Evolutionary conservation across 2,888 invertebrate species (phyloP), one percentile per base, ranked within the genome.

Genomic region (Zelleria hepariella): DNA sequence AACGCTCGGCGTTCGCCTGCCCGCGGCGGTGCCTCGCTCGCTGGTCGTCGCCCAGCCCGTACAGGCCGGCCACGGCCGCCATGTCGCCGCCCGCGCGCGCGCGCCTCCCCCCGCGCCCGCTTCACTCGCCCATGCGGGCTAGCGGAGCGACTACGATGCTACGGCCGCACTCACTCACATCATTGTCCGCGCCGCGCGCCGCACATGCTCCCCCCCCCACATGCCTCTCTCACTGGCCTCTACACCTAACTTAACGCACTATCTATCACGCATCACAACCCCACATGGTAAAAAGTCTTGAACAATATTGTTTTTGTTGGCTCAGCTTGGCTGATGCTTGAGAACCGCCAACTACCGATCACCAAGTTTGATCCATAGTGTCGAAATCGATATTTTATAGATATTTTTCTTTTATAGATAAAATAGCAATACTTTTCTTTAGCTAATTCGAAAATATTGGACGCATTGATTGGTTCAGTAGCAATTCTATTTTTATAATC

Each of bases 31-130:
- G 86, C 57, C 88, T 70, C 61, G 86, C 81, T 57, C 94, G 91
- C 74, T 90, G 89, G 77, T 94, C 94, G 82, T 94, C 94, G 74
- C 94, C 93, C 75, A 94, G 91, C 71, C 94, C 94, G 78, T 94
- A 94, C 62, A 94, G 91, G 75, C 94, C 94, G 71, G 94, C 94
- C 77, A 94, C 94, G 67, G 94, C 94, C 74, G 94, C 94, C 94
- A 94, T 94, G 60, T 65, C 78, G 72, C 77, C 67, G 73, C 71
- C 66, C 25, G 63, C 66, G 63, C 72, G 80, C 74, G 78, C 71
- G 66, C 67, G 73, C 72, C 72, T 71, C 66, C 67, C 68, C 48
- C 42, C 56, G 49, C 54, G 58, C 48, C 58, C 48, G n/a, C 58
- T 32, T 27, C 26, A 58, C 52, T 26, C 59, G n/a, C 48, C 32